phyloP scores from a whole-genome alignment of 2,797 vertebrate genomes.

The Micromesistius poutassou region DNA sequence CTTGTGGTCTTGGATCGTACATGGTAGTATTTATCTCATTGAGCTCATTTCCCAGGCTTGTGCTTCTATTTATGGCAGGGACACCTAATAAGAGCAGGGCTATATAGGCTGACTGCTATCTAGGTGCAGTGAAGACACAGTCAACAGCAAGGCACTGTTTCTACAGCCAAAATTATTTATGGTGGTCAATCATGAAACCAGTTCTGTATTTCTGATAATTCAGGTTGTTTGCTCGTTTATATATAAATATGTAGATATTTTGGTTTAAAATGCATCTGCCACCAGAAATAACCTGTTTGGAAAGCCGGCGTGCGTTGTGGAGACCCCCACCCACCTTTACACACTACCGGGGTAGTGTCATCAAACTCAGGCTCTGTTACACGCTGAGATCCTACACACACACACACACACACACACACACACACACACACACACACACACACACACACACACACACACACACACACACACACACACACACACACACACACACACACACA shows the following conservation, averaged over 20 bases:
- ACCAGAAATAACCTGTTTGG: conserved; percentile 26
- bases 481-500: conserved; percentile 27
- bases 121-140: neutral
- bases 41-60: conserved; percentile 4
- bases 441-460: neutral
- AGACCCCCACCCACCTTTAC: conserved; percentile 90
- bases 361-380: conserved; percentile 96
- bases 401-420: conserved; percentile 33
- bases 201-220: neutral
- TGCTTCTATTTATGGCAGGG: conserved; percentile 3
- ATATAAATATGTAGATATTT: neutral
- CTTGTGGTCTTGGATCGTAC: neutral
- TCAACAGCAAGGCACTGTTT: neutral
- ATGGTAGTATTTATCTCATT: neutral
- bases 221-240: neutral
- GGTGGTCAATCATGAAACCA: neutral
- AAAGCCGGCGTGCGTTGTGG: conserved; percentile 28
- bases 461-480: conserved; percentile 6
- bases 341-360: conserved; percentile 90
- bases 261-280: neutral
- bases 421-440: conserved; percentile 34
- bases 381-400: conserved; percentile 92
- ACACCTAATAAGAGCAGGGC: conserved; percentile 6
- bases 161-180: neutral
- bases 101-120: neutral